These are phyloP conservation scores for Salvelinus fontinalis DNA, from an alignment of 2,113 vertebrate species.

Conservation along the genomic window DNA sequence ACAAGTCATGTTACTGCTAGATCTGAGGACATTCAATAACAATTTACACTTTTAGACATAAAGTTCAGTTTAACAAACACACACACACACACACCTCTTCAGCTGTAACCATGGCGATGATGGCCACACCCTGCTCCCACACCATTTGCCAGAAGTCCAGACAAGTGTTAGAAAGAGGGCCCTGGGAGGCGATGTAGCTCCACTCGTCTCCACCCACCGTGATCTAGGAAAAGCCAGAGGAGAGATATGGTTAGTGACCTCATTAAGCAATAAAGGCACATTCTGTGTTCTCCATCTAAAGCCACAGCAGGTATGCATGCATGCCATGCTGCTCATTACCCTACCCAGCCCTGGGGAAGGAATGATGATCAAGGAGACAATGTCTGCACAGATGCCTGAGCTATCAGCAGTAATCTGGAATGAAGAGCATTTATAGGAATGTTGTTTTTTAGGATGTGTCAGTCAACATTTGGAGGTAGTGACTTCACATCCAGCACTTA, in stretches of 20 bases:
- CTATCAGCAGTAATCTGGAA: not conserved
- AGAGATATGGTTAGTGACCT: not conserved
- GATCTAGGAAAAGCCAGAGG: constrained; percentile 68
- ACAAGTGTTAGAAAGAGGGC: constrained; percentile 89
- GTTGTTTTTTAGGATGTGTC: not conserved
- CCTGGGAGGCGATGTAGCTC: constrained; percentile 95
- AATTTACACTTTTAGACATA: not conserved
- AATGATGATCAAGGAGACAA: not conserved
- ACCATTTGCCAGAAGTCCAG: constrained; percentile 99
- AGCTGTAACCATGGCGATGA: constrained; percentile 96
- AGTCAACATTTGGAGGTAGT: no score
- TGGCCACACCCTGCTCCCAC: constrained; percentile 94
- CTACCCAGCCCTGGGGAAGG: no score
- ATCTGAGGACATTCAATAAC: not conserved
- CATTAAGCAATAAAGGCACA: no score
- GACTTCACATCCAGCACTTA: no score
- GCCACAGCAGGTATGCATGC: not conserved
- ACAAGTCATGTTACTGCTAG: not conserved
- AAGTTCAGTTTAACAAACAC: constrained; percentile 56
- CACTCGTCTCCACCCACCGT: constrained; percentile 87
- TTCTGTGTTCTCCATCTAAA: not conserved
- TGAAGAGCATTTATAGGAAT: not conserved
- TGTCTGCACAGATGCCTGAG: not conserved
- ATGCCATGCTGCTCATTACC: no score
- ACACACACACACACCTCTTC: constrained; percentile 87